Evolutionary conservation across 1,140 invertebrate species (phyloP), one percentile per base, ranked within the genome.

Genomic region (Brachionus rotundiformis): DNA sequence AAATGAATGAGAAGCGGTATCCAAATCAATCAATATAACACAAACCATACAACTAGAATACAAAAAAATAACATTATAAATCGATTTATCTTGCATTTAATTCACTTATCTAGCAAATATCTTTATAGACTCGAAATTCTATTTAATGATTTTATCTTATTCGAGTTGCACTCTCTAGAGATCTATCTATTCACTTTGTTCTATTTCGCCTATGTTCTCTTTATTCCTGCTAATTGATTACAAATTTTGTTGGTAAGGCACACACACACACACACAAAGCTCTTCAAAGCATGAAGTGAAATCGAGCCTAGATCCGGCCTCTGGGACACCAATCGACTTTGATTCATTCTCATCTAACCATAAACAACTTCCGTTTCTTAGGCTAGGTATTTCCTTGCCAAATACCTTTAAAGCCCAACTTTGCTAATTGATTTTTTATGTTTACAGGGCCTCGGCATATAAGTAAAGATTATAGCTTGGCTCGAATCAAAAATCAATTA

Each of bases 1-100:
- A 68, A 33, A 36, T 36, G 33, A 68, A 36, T 68, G 33, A 68
- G 29, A 68, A 68, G 16, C 63, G 63, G 63, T 68, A 36, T 68
- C 27, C 6, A 68, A 68, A 68, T 68, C 63, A 68, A 68, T 68
- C 63, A 68, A 68, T 68, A 68, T 68, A 68, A 68, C 63, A 68
- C 63, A 68, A 68, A 68, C 63, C 63, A 68, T 68, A 68, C 31
- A 68, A 68, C 27, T 19, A 68, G n/a, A 68, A 41, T 19, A 68
- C n/a, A 33, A 68, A 68, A 19, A 68, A 33, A 33, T 68, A 68
- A 68, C 63, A 68, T 68, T 68, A 68, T 31, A 68, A 68, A 68
- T 19, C 63, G 63, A 68, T 68, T 68, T 68, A 68, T 68, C 63
- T 23, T 68, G 63, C 63, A 68, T 68, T 68, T 36, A 68, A 68